Evolutionary conservation across 2,797 vertebrate species (phyloP), one percentile per base, ranked within the genome.

Genomic region (Hydrophis major): DNA sequence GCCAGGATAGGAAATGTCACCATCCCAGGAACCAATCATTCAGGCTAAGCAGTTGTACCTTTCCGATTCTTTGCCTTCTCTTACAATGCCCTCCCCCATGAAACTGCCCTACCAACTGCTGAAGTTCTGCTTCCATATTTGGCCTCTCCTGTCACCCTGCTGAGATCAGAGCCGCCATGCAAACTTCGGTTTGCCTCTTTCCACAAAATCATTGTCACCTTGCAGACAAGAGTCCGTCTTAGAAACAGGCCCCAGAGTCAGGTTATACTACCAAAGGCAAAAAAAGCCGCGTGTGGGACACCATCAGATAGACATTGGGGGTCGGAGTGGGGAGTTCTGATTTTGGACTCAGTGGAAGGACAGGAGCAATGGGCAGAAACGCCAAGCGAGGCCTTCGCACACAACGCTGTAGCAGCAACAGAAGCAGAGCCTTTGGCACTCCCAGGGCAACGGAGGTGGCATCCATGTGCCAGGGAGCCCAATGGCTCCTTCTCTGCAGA

Each of bases 141-240:
- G 12, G 57, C 55, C 10, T 50, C 12, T 78, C 56, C 22, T 10
- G n/a, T 86, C 28, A 27, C 27, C 47, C 86, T 14, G n/a, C n/a
- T 18, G 25, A 89, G 42, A 89, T 16, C 61, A 87, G 60, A 47
- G 8, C 12, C 4, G 60, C 55, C 56, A 12, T 18, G 47, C 50
- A n/a, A 66, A 14, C 59, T 6, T 47, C 53, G 11, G 8, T 89
- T 83, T 74, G 14, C 5, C 53, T 90, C n/a, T 93, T 78, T 56
- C 86, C 37, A 60, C n/a, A 61, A 89, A 91, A 63, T 16, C 90
- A 53, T 93, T 42, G 59, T 63, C 90, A 86, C 87, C 90, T 87
- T 93, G 92, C 53, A n/a, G 74, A 87, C 69, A 57, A 87, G 42
- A 83, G 18, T n/a, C 7, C 4, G 57, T 1, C 47, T 42, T 4